These are phyloP conservation scores for Drosophila setifemur DNA, from an alignment of 1,140 invertebrate species.

Conservation along the genomic window DNA sequence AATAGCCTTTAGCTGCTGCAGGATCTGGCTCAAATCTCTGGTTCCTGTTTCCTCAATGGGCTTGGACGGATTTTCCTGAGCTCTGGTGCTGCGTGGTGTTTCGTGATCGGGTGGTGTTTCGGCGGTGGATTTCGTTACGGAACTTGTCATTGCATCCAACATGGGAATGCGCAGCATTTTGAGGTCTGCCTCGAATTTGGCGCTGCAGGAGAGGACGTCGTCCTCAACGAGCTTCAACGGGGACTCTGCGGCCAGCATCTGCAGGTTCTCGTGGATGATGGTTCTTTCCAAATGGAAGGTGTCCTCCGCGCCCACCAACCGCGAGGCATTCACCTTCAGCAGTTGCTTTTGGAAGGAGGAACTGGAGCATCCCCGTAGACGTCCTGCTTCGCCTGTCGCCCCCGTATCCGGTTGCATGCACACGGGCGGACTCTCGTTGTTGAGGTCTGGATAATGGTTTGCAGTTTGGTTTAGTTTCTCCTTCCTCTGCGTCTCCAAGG, in stretches of 20 bases:
- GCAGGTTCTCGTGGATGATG: conserved; percentile 36
- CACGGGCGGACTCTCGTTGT: conserved; percentile 53
- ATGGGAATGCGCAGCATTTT: conserved; percentile 49
- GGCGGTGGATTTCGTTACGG: neutral
- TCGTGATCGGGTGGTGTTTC: neutral
- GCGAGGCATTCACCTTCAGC: conserved; percentile 42
- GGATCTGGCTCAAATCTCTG: conserved; percentile 1
- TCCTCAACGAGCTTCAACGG: conserved; percentile 57
- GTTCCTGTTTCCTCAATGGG: neutral
- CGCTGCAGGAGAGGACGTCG: conserved; percentile 26
- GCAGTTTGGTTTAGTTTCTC: neutral
- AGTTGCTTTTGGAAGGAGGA: conserved; percentile 52
- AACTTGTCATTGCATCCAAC: conserved; percentile 11
- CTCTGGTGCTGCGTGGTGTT: neutral
- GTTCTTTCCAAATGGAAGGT: conserved; percentile 17
- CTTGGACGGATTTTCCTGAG: neutral
- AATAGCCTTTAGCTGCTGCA: conserved; percentile 23
- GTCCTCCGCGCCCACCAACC: neutral
- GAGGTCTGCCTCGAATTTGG: conserved; percentile 53
- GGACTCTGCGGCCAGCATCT: conserved; percentile 62
- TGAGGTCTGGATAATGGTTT: conserved; percentile 21
- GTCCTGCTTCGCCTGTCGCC: neutral
- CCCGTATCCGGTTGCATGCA: conserved; percentile 14
- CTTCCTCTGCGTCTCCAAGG: neutral
- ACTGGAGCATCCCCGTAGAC: neutral